Conservation (phyloP, 1,140 invertebrate genomes). For the Pseudomyrmex gracilis region DNA sequence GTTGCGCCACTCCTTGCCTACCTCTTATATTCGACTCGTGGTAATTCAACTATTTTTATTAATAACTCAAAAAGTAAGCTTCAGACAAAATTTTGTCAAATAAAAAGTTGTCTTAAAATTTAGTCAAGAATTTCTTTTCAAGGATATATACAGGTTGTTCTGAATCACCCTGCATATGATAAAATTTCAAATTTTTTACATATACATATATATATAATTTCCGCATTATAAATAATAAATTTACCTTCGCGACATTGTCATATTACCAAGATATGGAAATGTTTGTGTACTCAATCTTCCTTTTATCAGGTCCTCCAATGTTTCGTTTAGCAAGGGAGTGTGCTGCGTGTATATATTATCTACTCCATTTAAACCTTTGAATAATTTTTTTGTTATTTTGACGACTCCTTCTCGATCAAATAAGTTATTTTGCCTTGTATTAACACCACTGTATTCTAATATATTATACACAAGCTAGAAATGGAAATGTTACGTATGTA, state of each 20-base stretch:
- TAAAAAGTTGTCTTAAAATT: too few relatives aligned
- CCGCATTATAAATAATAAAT: slow-evolving; percentile 20
- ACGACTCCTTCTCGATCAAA: slow-evolving; percentile 95
- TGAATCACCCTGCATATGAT: too few relatives aligned
- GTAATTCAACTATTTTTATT: too few relatives aligned
- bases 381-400: slow-evolving; percentile 95
- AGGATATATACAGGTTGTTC: too few relatives aligned
- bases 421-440: slow-evolving; percentile 92
- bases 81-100: too few relatives aligned
- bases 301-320: slow-evolving; percentile 95
- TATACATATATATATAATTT: slow-evolving; percentile 29
- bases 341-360: slow-evolving; percentile 99
- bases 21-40: too few relatives aligned
- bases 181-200: too few relatives aligned
- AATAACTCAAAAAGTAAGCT: too few relatives aligned
- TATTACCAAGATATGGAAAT: slow-evolving; percentile 92
- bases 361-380: slow-evolving; percentile 95
- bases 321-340: slow-evolving; percentile 93
- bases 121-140: too few relatives aligned
- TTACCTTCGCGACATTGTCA: slow-evolving; percentile 80
- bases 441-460: slow-evolving; percentile 93
- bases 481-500: slow-evolving; percentile 15
- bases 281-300: slow-evolving; percentile 93
- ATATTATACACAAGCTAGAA: slow-evolving; percentile 89
- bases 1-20: too few relatives aligned